Evolutionary conservation across 2,113 vertebrate species (phyloP).

Genomic region (Callocephalon fimbriatum): DNA sequence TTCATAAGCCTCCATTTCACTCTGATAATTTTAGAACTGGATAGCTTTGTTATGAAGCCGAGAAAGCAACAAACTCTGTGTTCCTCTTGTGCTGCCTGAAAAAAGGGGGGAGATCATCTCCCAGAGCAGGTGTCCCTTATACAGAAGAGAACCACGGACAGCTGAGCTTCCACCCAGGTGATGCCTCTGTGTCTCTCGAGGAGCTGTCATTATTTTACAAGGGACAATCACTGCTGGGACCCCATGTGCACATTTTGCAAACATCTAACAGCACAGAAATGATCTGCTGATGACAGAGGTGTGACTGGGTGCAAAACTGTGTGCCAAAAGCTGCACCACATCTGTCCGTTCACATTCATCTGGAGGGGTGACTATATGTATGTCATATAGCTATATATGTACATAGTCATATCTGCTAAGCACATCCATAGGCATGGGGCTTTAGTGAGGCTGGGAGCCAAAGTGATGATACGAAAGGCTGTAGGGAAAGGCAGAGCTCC

Average conservation of each 20-base stretch:
- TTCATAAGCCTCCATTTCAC: conserved; percentile 55
- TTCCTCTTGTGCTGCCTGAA: background rate
- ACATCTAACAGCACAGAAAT: background rate
- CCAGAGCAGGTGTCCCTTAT: fast-evolving
- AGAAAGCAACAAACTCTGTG: background rate
- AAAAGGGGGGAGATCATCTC: background rate
- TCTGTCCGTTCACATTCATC: background rate
- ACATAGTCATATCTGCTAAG: background rate
- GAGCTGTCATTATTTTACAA: background rate
- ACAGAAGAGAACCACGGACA: fast-evolving
- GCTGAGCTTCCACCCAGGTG: background rate
- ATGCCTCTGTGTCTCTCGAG: background rate
- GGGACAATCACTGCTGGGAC: background rate
- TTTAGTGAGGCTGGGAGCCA: background rate
- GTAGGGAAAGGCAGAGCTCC: background rate
- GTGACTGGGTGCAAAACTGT: background rate
- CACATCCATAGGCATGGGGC: background rate
- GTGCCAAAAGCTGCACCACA: background rate
- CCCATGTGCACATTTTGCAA: background rate
- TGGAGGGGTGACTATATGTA: fast-evolving
- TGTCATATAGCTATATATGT: fast-evolving
- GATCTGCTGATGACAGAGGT: background rate
- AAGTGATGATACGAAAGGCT: background rate
- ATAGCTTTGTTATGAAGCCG: conserved; percentile 15
- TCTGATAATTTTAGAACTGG: conserved; percentile 38